A percentile compares a stretch with the other conserved stretches of the same genome.
Evolutionary conservation across 2,888 invertebrate genomes (phyloP).

Genomic region (Thymelicus sylvestris): DNA sequence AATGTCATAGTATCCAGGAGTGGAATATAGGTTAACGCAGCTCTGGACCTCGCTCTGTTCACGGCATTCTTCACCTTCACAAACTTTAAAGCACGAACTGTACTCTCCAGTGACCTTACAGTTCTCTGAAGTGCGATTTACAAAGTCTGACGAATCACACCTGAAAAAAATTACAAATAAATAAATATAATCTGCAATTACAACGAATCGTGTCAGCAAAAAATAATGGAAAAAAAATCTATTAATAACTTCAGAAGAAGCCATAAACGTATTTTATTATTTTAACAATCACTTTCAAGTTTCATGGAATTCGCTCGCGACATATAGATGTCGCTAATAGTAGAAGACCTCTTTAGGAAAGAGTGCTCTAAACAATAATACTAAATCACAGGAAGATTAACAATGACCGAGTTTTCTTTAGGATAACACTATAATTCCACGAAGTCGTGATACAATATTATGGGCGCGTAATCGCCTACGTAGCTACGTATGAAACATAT

Average conservation of each 20-base stretch:
- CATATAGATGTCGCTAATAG: too few species aligned
- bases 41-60: conserved; percentile 54
- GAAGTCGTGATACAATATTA: conserved; percentile 46
- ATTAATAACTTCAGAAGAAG: too few species aligned
- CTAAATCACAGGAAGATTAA: conserved; percentile 63
- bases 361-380: conserved; percentile 50
- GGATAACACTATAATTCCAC: conserved; percentile 50
- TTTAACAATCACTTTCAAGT: too few species aligned
- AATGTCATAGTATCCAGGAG: conserved; percentile 29
- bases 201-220: too few species aligned
- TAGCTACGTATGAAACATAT: conserved; percentile 17
- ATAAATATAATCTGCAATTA: too few species aligned
- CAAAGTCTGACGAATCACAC: not conserved
- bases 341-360: not conserved
- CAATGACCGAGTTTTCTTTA: conserved; percentile 54
- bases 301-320: too few species aligned
- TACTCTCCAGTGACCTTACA: conserved; percentile 57
- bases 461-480: conserved; percentile 36
- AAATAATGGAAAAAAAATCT: too few species aligned
- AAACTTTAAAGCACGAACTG: conserved; percentile 50
- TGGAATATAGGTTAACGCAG: conserved; percentile 59
- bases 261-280: too few species aligned
- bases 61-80: conserved; percentile 66
- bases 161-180: too few species aligned
- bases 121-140: conserved; percentile 47